Evolutionary conservation across 1,140 invertebrate genomes (phyloP), one percentile per base, ranked within the genome.

Genomic region (Diplogasteroides magnus): DNA sequence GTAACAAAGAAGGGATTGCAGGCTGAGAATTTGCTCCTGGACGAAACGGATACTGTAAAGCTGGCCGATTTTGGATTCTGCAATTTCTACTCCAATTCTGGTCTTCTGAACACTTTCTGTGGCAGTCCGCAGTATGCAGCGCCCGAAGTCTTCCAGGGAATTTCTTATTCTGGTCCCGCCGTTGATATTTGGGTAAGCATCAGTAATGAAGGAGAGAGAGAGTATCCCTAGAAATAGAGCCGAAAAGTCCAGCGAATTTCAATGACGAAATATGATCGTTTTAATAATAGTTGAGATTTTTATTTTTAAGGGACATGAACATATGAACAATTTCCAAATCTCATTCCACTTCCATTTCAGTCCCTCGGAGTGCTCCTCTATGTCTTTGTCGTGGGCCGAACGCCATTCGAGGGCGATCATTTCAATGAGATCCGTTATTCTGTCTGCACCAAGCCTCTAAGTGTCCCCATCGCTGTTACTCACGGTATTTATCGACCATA

Each of bases 101-200:
- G 11, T 14, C 23, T 29, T 11, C 14, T 32, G 28, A 6, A 29
- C 14, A 64, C 62, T 11, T 64, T 57, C 29, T 64, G 62, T 48
- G 62, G 62, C 26, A 48, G 11, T 13, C 55, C 61, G 23, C 68
- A 32, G 27, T 70, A 64, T 28, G 31, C 61, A 2, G 68, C 68
- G 14, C 68, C 68, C 29, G 68, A 70, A 26, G 13, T 70, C 15
- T 27, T 25, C 61, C 11, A 25, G 3, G 14, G 31, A 19, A 11
- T 1, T 19, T 3, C 11, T 3, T n/a, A 58, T 27, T 6, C 32
- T 0, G 61, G 61, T 23, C 27, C 61, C 19, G 55, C 55, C 25
- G 28, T 32, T 15, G 68, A 70, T 59, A 2, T 70, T 14, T 69
- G 68, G 68, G 68, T 69, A 19, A 64, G 23, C 15, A 31, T 48